Evolutionary conservation across 92 coral and sea anemone genomes (phyloP), one percentile per base, ranked within the genome.

Genomic region (Zoanthus sansibaricus): DNA sequence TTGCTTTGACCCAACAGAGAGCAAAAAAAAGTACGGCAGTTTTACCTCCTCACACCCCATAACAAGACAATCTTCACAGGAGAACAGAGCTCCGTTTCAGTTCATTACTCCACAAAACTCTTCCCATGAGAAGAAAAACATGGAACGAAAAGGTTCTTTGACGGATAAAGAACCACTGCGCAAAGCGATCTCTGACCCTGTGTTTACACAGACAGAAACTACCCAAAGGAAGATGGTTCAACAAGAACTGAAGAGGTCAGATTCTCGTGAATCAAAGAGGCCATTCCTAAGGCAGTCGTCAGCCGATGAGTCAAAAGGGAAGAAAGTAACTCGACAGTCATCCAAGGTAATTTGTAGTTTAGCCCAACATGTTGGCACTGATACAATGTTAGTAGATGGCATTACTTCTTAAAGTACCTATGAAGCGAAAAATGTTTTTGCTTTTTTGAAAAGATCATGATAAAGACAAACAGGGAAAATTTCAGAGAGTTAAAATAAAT

Each of bases 11-110:
- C 59, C 46, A 16, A 80, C 75, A 80, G 85, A 80, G 5, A 13
- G 42, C 75, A 64, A 56, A 25, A 64, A 56, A 25, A 42, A 75
- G 3, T 51, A 67, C 18, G 85, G 85, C 2, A 25, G 45, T 21
- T 13, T 20, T 14, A 56, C 9, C 32, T 59, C 73, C 3, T 62
- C 84, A 7, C 13, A 13, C 30, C 62, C 84, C 32, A 13, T 45
- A 17, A 68, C 59, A 14, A 80, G 75, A 7, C 58, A 45, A 37
- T 48, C 72, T 5, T 64, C 85, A 6, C 73, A 44, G 58, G 85
- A 80, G 61, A 80, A 80, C 75, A 80, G 85, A 80, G 75, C 66
- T 45, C 85, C 85, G 3, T 80, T 80, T 71, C 85, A 80, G 61
- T 80, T 80, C 31, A 80, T 66, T 80, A 18, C 45, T 15, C 12